Evolutionary conservation across 2,888 invertebrate species (phyloP), one percentile per base, ranked within the genome.

Genomic region (Altica lythri): DNA sequence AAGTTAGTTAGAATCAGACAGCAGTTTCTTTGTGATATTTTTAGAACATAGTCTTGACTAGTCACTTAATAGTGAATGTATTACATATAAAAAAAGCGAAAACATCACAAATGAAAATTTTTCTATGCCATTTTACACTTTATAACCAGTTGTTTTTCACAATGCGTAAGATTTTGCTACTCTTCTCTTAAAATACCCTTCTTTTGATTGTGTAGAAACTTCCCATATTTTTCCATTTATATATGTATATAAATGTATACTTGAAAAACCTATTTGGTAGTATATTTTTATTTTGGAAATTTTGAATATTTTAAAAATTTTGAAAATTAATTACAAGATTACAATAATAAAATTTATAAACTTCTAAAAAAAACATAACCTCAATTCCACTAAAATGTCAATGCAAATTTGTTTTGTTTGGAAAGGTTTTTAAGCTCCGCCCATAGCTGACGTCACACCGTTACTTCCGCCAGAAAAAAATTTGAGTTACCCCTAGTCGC

Each of bases 11-110:
- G 40, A 22, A 22, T n/a, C 34, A 45, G 45, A 47, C 38, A 52
- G 37, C 38, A 53, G 50, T 51, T 56, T 16, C 35, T 57, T 55
- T 58, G 57, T 58, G 60, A 57, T 57, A 60, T 58, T 55, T 51
- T 51, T 57, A 55, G 53, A 52, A 51, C 48, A 48, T 57, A 55
- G 49, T 32, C 49, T 57, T 50, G 45, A 55, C 60, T 60, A 60
- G 60, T 60, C 60, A 57, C 55, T 46, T 43, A 34, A 40, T 51
- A 37, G 60, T 57, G 53, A 49, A 57, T 43, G 42, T 38, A 49
- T 30, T 45, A 56, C 46, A 49, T 27, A 37, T 48, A 27, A 22
- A 8, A n/a, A 29, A 12, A 32, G 19, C 16, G 30, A 19, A 49
- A 49, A 22, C 40, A 49, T 49, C 47, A 48, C 47, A 38, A 48